Conservation (phyloP, 2,113 vertebrate genomes). For the Trachemys scripta region DNA sequence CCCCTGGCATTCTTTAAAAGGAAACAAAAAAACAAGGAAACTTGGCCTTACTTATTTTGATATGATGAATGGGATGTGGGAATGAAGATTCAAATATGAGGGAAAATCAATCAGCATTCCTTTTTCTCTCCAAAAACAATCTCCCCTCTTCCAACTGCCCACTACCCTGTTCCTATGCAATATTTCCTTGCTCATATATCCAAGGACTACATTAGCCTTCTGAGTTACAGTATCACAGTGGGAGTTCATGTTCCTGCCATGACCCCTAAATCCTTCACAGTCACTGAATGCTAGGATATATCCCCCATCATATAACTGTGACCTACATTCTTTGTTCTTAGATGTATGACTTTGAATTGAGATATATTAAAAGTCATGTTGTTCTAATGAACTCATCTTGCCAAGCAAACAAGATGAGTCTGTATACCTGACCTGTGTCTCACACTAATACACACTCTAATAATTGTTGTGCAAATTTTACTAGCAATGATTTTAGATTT, state of each 20-base stretch:
- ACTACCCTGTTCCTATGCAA: background rate
- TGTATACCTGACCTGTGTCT: background rate
- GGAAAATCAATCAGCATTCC: background rate
- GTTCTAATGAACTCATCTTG: background rate
- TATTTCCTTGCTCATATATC: background rate
- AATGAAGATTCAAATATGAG: background rate
- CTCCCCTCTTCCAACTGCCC: background rate
- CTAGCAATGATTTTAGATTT: background rate
- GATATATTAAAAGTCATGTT: background rate
- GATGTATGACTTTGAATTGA: background rate
- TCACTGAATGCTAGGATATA: background rate
- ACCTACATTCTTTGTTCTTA: background rate
- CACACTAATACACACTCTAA: background rate
- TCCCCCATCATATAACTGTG: background rate
- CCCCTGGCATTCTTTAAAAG: background rate
- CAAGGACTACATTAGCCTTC: background rate
- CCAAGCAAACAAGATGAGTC: background rate
- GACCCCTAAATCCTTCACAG: fast-evolving
- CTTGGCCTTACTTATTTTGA: background rate
- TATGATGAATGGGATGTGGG: background rate
- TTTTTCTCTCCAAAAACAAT: background rate
- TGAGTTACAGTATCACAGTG: background rate
- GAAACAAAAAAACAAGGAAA: background rate
- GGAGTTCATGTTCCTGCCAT: background rate
- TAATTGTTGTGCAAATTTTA: background rate